phyloP scores from a whole-genome alignment of 2,113 vertebrate species.

The Pseudorectes ferrugineus region DNA sequence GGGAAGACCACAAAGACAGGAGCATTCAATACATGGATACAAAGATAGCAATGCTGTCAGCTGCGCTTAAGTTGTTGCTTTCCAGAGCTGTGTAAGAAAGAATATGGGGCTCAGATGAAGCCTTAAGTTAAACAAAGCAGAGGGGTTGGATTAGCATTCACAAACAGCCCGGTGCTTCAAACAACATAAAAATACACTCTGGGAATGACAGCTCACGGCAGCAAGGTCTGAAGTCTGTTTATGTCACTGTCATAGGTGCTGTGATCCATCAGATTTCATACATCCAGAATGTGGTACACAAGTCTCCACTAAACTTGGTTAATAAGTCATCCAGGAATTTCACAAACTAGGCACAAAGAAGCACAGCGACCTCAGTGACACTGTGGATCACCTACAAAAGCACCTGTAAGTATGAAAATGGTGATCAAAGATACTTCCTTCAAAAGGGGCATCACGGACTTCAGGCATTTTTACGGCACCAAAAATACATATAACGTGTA shows the following conservation, averaged over 20 bases:
- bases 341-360: neutral
- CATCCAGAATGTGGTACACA: neutral
- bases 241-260: neutral
- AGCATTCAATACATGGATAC: neutral
- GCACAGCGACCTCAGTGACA: neutral
- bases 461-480: neutral
- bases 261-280: neutral
- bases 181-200: neutral
- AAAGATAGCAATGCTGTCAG: conserved; percentile 16
- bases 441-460: neutral
- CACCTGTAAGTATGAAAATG: neutral
- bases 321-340: neutral
- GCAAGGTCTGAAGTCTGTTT: neutral
- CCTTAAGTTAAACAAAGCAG: conserved; percentile 31
- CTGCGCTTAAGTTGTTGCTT: neutral
- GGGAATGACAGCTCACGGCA: neutral
- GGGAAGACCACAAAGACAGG: neutral
- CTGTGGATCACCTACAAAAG: neutral
- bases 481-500: neutral
- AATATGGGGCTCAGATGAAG: neutral
- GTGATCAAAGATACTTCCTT: neutral
- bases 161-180: neutral
- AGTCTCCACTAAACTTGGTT: neutral
- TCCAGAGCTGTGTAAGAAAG: conserved; percentile 18
- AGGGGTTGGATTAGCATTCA: neutral